Percentiles rank a stretch among this genome's conserved stretches.
phyloP scores from a whole-genome alignment of 2,797 vertebrate species.

The Sebastes iracundus region DNA sequence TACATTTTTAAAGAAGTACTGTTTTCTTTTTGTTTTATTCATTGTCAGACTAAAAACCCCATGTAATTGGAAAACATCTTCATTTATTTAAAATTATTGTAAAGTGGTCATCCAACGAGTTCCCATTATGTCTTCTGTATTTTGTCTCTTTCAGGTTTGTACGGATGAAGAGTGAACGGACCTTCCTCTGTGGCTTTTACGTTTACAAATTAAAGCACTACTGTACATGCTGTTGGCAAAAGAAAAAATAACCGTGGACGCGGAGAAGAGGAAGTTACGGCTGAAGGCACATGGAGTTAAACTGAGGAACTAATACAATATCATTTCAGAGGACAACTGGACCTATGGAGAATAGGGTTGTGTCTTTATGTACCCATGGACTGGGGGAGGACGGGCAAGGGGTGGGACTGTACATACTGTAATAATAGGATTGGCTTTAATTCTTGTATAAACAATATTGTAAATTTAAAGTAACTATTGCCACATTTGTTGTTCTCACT shows the following conservation, averaged over 20 bases:
- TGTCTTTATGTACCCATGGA: conserved; percentile 70
- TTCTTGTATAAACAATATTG: conserved; percentile 87
- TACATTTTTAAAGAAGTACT: neutral
- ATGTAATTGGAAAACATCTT: neutral
- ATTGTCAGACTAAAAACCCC: neutral
- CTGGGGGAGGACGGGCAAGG: conserved; percentile 15
- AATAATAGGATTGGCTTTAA: conserved; percentile 81
- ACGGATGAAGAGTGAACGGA: conserved; percentile 95
- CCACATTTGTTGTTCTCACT: conserved; percentile 77
- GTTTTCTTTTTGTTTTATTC: neutral
- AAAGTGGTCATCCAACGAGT: neutral
- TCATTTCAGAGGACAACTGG: conserved; percentile 75
- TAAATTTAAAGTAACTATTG: conserved; percentile 85
- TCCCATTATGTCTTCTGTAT: neutral
- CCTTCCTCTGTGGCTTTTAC: conserved; percentile 64
- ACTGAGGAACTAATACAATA: conserved; percentile 77
- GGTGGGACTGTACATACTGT: conserved; percentile 85
- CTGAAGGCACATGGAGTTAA: conserved; percentile 79
- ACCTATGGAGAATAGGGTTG: conserved; percentile 55
- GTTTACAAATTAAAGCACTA: conserved; percentile 89
- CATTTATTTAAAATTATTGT: neutral
- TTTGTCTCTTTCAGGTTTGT: conserved; percentile 88
- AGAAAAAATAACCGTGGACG: conserved; percentile 59
- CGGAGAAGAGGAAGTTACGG: conserved; percentile 39
- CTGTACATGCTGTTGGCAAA: conserved; percentile 91